Base-by-base conservation (phyloP, 2,888 invertebrate species). In the Stegophylla sp. region DNA sequence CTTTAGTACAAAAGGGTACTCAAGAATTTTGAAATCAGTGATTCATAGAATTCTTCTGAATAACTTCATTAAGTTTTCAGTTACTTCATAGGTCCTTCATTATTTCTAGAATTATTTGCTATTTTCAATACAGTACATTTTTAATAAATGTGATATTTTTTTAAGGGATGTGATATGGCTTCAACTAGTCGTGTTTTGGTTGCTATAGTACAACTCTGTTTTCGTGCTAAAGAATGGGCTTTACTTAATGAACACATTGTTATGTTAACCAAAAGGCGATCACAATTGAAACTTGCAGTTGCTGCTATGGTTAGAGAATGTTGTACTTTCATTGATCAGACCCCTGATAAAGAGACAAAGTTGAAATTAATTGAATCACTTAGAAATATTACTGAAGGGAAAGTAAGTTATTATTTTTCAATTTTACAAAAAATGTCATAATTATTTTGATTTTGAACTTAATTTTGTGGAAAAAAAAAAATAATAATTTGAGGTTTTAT, bases 281-380 rank as follows among this genome's bases (percentile, higher is more conserved):
- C 97, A 34, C 98, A 99, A 86, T 89, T 99, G 17, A 99, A 99
- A 87, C 94, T 96, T 88, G 96, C 98, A 0, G 97, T 98, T 2
- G 95, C 95, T 0, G 97, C 94, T 90, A 95, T 96, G 95, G 94
- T 98, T 82, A 96, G 97, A 87, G 96, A 98, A 88, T 97, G 96
- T 85, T 96, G 91, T 86, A 91, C 91, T 63, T 98, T 97, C 86
- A 94, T 98, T 1, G 96, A 97, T 85, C 92, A 96, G 87, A 94
- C 95, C 23, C 95, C 96, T 0, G 93, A 94, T 85, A 94, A 95
- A 86, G 96, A 96, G 84, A 92, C 92, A 0, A 94, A 94, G 88
- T 90, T 98, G 66, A 96, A 97, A 86, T 89, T 99, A 0, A 98
- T 99, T 86, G 98, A 98, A 86, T 98, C 98, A 0, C 88, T 99